These are phyloP conservation scores for Xyrauchen texanus DNA, from an alignment of 2,113 vertebrate species.

Conservation along the genomic window DNA sequence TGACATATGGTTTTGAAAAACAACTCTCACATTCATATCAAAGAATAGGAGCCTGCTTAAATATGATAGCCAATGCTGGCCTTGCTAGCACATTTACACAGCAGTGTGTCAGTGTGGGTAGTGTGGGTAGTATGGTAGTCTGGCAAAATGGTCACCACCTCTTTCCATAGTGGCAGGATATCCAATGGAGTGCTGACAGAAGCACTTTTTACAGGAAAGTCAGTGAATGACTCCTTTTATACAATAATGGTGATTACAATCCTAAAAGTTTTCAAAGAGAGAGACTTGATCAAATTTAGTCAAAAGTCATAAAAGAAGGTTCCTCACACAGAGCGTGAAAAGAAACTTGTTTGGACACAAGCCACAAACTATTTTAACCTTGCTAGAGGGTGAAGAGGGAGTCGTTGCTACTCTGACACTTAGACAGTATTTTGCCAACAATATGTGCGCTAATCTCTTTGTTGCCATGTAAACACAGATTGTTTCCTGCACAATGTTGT, in stretches of 20 bases:
- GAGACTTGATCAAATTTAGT: background rate
- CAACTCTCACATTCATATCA: slow-evolving; percentile 22
- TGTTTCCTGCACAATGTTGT: slow-evolving; percentile 75
- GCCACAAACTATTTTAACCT: slow-evolving; percentile 69
- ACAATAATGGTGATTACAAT: background rate
- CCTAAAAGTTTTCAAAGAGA: background rate
- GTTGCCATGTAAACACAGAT: slow-evolving; percentile 79
- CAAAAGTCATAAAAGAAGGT: slow-evolving; percentile 1
- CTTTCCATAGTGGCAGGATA: slow-evolving; percentile 27
- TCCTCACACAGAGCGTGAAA: background rate
- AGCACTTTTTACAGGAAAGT: background rate
- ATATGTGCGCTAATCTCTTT: slow-evolving; percentile 78
- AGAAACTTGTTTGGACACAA: slow-evolving; percentile 35
- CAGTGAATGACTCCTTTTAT: background rate
- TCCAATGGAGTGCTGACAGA: background rate
- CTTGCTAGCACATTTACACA: slow-evolving; percentile 9
- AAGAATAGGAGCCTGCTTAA: slow-evolving; percentile 9
- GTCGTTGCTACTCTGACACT: slow-evolving; percentile 81
- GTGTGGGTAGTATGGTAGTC: background rate
- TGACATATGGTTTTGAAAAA: background rate
- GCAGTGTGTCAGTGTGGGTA: slow-evolving; percentile 10
- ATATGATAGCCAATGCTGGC: background rate
- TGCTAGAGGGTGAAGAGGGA: slow-evolving; percentile 69
- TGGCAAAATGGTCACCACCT: slow-evolving; percentile 18
- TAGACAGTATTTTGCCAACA: slow-evolving; percentile 90